These are phyloP conservation scores for Isaurus tuberculatus DNA, from an alignment of 92 coral and sea anemone species.

Conservation along the genomic window DNA sequence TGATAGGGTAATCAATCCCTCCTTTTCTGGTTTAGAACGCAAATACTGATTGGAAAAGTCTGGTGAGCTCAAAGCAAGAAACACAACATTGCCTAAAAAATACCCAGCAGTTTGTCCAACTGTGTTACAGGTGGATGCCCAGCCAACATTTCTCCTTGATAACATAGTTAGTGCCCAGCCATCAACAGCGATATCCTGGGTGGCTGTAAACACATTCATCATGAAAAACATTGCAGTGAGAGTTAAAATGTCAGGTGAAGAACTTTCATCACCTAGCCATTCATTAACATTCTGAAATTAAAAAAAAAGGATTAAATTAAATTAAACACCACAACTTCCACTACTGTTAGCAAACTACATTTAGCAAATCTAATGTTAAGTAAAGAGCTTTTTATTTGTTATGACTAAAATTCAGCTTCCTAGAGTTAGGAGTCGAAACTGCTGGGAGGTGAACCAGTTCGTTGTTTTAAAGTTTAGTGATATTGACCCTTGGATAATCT, in stretches of 20 bases:
- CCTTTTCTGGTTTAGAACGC: constrained; percentile 64
- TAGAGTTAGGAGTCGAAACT: too few species aligned
- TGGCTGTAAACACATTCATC: constrained; percentile 91
- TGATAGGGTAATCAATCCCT: constrained; percentile 79
- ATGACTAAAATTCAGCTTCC: too few species aligned
- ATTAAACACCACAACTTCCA: too few species aligned
- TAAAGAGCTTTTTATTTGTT: too few species aligned
- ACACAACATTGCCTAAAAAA: constrained; percentile 94
- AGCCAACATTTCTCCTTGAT: constrained; percentile 91
- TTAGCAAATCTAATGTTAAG: too few species aligned
- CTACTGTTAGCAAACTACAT: too few species aligned
- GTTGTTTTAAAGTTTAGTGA: too few species aligned
- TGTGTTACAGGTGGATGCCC: constrained; percentile 97
- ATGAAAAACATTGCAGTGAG: constrained; percentile 85
- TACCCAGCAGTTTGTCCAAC: constrained; percentile 98
- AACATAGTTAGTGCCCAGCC: constrained; percentile 99
- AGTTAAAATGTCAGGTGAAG: constrained; percentile 64
- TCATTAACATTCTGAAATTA: constrained; percentile 74
- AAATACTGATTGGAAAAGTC: constrained; percentile 90
- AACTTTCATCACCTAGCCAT: constrained; percentile 74
- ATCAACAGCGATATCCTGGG: constrained; percentile 98
- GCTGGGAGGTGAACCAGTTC: too few species aligned
- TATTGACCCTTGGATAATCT: too few species aligned
- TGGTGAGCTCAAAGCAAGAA: constrained; percentile 92
- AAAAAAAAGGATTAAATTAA: background rate